Evolutionary conservation across 23 tunicate genomes (phyloP), one percentile per base, ranked within the genome.

Genomic region (Halocynthia aurantium): DNA sequence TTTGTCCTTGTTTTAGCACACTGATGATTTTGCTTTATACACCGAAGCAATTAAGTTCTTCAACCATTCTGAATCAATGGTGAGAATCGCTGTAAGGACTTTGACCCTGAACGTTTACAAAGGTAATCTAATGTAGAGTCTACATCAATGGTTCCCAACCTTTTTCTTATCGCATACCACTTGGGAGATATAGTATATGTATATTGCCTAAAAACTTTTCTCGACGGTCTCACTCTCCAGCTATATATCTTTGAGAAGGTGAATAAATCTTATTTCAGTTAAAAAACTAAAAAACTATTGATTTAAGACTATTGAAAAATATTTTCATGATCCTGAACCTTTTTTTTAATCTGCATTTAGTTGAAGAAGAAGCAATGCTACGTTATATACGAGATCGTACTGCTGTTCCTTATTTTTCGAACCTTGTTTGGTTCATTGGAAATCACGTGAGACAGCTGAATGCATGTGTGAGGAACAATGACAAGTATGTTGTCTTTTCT

Each of bases 1-100:
- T 57, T 44, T 61, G n/a, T 74, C 21, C 12, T 75, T 72, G 55
- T 13, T 17, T 6, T 79, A 92, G 96, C 99, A 96, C 73, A 86
- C 96, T n/a, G 99, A 91, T 75, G 99, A 96, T 63, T 96, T 96
- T 80, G 97, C 99, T 40, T 57, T 96, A 52, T 96, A 90, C 88
- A 96, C 99, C 40, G 99, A 96, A 82, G 99, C 91, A 17, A 88
- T 94, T 66, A 94, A 94, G 70, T 94, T 94, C 61, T 88, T 88
- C 61, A 85, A 88, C 57, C 99, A 94, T 57, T 81, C 99, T 21
- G 99, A 94, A 84, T 77, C 99, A 53, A 94, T 94, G 99, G 99
- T 94, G 9, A 77, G 99, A 55, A 88, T 88, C 63, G 99, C 99
- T n/a, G 96, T 89, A 7, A 77, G 99, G 54, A 94, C 99, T 22